Conservation (phyloP, 2,888 invertebrate species). For the Mamestra brassicae region DNA sequence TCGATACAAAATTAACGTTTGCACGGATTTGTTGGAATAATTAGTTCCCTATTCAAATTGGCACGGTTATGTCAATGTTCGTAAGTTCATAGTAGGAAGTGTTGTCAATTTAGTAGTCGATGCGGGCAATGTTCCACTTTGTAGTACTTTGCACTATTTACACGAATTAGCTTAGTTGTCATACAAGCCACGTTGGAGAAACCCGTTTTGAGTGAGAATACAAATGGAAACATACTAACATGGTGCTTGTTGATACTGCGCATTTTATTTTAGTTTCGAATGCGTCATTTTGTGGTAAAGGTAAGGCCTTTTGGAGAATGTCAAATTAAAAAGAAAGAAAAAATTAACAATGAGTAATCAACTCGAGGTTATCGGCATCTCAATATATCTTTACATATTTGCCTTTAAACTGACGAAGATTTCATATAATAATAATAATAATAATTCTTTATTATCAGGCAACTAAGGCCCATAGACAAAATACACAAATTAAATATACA, state of each 20-base stretch:
- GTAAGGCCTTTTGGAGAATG: constrained; percentile 34
- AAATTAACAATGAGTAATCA: constrained; percentile 40
- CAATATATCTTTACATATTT: not conserved
- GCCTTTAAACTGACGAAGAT: not conserved
- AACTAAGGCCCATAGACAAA: too few relatives aligned
- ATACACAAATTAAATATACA: too few relatives aligned
- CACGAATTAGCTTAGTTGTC: constrained; percentile 36
- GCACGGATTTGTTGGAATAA: constrained; percentile 29
- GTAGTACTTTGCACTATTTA: constrained; percentile 53
- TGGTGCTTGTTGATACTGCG: constrained; percentile 19
- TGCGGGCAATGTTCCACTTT: constrained; percentile 48
- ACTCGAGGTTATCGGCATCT: constrained; percentile 24
- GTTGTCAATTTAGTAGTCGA: constrained; percentile 41
- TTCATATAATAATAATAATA: not conserved
- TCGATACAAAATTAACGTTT: constrained; percentile 44
- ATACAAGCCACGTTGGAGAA: constrained; percentile 52
- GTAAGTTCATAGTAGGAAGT: constrained; percentile 47
- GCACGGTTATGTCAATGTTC: constrained; percentile 37
- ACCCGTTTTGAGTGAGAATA: constrained; percentile 57
- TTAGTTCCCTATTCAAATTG: constrained; percentile 55
- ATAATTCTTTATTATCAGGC: too few relatives aligned
- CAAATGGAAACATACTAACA: constrained; percentile 54
- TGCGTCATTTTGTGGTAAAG: constrained; percentile 37
- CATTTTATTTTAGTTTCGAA: constrained; percentile 29
- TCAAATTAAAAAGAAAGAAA: constrained; percentile 29